Base-by-base conservation (phyloP, 1,140 invertebrate genomes). In the Liolophura sinensis region DNA sequence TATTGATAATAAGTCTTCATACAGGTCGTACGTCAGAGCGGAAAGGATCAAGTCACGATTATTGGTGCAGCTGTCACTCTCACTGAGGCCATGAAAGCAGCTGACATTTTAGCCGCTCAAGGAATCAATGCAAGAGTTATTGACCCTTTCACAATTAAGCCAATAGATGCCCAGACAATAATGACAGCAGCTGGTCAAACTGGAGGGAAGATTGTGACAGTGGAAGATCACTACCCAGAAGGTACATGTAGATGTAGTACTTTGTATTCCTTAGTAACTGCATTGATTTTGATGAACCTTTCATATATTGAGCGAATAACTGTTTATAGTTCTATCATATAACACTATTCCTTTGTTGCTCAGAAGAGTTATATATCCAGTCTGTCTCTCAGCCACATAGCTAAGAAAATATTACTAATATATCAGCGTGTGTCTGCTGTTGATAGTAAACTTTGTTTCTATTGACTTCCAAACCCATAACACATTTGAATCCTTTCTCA, bases 211-310 rank as follows among this genome's bases (percentile, higher is more conserved):
- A 89, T 99, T 49, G 76, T 99, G 54, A 95, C 95, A 40, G 94
- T 98, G 7, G 97, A 99, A 82, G 97, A 99, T 86, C 97, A 99
- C 85, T 99, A 99, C 81, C 88, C 91, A 55, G 91, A 95, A 86
- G 94, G 92, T 93, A 73, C 18, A 22, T 18, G n/a, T 18, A 47
- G 16, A 40, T n/a, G n/a, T n/a, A n/a, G n/a, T n/a, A n/a, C n/a
- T n/a, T n/a, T n/a, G n/a, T n/a, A n/a, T n/a, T n/a, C n/a, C n/a
- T n/a, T n/a, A n/a, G n/a, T n/a, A n/a, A n/a, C n/a, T n/a, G n/a
- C n/a, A n/a, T n/a, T n/a, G n/a, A n/a, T n/a, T n/a, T n/a, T n/a
- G n/a, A n/a, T n/a, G n/a, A n/a, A n/a, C n/a, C n/a, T n/a, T n/a
- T n/a, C n/a, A n/a, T n/a, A n/a, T n/a, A n/a, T n/a, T n/a, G n/a